Conservation (phyloP, 1,140 invertebrate species). For the Venturia canescens region DNA sequence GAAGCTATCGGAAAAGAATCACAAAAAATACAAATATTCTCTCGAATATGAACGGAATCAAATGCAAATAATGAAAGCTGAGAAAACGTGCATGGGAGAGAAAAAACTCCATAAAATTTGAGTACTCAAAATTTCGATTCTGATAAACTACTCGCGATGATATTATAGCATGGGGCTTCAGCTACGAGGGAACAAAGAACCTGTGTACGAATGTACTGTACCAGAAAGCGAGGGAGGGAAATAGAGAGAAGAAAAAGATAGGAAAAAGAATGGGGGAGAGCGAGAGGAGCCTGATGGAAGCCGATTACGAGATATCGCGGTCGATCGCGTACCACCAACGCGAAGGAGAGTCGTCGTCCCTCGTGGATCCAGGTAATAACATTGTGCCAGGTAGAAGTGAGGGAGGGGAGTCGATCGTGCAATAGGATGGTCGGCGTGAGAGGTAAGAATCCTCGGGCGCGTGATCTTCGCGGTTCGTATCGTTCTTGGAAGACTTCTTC, state of each 20-base stretch:
- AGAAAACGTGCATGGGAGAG: too few species aligned
- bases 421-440: slow-evolving; percentile 6
- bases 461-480: slow-evolving; percentile 6
- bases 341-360: slow-evolving; percentile 2
- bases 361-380: slow-evolving; percentile 7
- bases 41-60: too few species aligned
- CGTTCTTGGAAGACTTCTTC: slow-evolving; percentile 1
- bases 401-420: slow-evolving; percentile 8
- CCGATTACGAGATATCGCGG: slow-evolving; percentile 6
- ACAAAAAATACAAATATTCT: too few species aligned
- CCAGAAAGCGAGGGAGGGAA: neutral
- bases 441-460: neutral
- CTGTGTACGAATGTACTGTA: neutral
- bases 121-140: neutral
- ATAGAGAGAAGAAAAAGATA: neutral
- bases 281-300: neutral
- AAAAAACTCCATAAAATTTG: too few species aligned
- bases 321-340: slow-evolving; percentile 2
- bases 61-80: too few species aligned
- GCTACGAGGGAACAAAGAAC: slow-evolving; percentile 1
- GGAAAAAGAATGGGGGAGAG: neutral
- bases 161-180: neutral
- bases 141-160: slow-evolving; percentile 3
- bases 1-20: too few species aligned
- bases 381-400: slow-evolving; percentile 3